Base-by-base conservation (phyloP, 1,140 invertebrate species). In the Radopholus similis region DNA sequence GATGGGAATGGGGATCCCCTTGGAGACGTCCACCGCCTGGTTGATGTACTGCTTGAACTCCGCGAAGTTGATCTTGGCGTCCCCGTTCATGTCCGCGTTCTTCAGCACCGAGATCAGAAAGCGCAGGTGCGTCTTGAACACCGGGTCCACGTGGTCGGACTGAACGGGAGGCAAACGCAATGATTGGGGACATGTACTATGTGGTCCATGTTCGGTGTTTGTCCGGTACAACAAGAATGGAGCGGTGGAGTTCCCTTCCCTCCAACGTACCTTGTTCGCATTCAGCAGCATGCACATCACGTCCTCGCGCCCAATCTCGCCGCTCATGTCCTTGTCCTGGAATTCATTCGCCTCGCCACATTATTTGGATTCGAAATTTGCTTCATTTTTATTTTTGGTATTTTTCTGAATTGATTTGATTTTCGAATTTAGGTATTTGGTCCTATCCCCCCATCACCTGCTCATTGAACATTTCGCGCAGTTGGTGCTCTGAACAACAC, bases 31-130 rank as follows among this genome's bases (percentile, higher is more conserved):
- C 23, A 51, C 53, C 15, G 60, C 60, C 51, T 64, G 47, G 47
- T 26, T 34, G 23, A 64, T 64, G 60, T 64, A 64, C 53, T 30
- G 23, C 30, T 64, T 64, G 60, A 64, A 64, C 13, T 64, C 60
- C 51, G 83, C 81, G 60, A 83, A 83, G 60, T 77, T 75, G 37
- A 83, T 83, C 59, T 78, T 77, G 0, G 74, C 73, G 47, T 82
- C 81, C 18, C 80, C 81, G 64, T 82, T 80, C 32, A 82, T 78
- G 49, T 83, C 83, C 6, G 81, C 71, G 26, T 77, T 76, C 44
- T 75, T 78, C 18, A 83, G 70, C 5, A 81, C 73, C 26, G 72
- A 59, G 42, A 82, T 75, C 5, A 83, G 72, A 47, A 83, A 83
- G 28, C 80, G 74, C 49, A 75, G 63, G 2, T 80, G 80, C 9